Conservation (phyloP, 2,888 invertebrate genomes). For the Abrostola triplasia region DNA sequence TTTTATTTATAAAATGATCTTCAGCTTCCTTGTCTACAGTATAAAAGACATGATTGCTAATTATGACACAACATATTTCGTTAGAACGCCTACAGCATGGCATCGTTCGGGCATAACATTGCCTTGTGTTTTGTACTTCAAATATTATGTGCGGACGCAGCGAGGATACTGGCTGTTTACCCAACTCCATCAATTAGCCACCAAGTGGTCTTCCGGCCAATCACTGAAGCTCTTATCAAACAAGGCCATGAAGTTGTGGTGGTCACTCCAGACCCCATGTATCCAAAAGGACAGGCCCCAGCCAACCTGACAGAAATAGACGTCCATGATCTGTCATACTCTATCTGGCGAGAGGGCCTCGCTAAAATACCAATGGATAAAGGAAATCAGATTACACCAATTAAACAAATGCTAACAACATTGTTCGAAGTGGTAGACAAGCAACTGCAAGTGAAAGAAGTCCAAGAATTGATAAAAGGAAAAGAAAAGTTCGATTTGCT, state of each 20-base stretch:
- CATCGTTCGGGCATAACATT: background rate
- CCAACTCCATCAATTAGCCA: constrained; percentile 29
- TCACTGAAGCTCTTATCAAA: constrained; percentile 16
- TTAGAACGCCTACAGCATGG: background rate
- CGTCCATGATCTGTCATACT: constrained; percentile 64
- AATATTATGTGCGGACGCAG: constrained; percentile 9
- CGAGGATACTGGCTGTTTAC: constrained; percentile 25
- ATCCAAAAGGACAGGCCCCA: constrained; percentile 55
- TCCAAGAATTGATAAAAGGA: constrained; percentile 57
- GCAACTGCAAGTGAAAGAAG: constrained; percentile 48
- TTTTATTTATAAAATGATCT: background rate
- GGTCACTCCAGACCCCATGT: constrained; percentile 73
- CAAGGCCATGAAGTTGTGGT: constrained; percentile 78
- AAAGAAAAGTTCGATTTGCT: constrained; percentile 64
- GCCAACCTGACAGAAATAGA: constrained; percentile 74
- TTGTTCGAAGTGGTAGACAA: constrained; percentile 36
- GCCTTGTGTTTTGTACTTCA: background rate
- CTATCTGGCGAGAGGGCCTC: constrained; percentile 29
- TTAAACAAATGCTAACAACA: constrained; percentile 17
- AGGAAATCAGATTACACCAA: constrained; percentile 39
- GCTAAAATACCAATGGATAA: constrained; percentile 23
- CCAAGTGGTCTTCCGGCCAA: constrained; percentile 26
- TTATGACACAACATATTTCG: background rate
- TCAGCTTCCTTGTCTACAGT: background rate
- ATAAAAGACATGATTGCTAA: background rate